phyloP scores from a whole-genome alignment of 2,113 vertebrate genomes.

The Cryptotis parvus region DNA sequence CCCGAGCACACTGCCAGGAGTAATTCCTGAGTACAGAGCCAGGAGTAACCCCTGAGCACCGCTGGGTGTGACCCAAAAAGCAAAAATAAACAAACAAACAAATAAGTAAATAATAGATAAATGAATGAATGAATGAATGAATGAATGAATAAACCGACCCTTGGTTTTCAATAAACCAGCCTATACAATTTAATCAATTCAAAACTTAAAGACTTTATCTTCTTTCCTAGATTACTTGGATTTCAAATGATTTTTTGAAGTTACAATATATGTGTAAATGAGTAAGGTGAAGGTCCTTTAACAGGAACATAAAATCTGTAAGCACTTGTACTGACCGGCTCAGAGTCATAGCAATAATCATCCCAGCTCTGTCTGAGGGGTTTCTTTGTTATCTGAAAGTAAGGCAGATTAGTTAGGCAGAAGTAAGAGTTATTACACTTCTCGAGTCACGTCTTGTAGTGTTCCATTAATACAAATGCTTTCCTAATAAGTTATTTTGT shows the following conservation, averaged over 20 bases:
- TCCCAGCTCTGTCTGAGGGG: slow-evolving; percentile 95
- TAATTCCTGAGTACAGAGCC: too few relatives aligned
- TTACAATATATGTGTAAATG: slow-evolving; percentile 54
- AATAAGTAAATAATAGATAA: too few relatives aligned
- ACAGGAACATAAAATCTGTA: slow-evolving; percentile 72
- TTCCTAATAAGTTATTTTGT: slow-evolving; percentile 44
- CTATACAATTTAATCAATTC: neutral
- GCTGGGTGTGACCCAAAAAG: too few relatives aligned
- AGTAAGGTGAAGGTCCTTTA: slow-evolving; percentile 75
- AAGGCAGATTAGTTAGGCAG: slow-evolving; percentile 91
- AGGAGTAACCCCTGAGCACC: too few relatives aligned
- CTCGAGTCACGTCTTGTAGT: slow-evolving; percentile 53
- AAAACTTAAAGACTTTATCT: slow-evolving; percentile 49
- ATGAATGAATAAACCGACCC: too few relatives aligned
- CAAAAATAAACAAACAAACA: too few relatives aligned
- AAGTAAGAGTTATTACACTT: slow-evolving; percentile 77
- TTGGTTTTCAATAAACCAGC: neutral
- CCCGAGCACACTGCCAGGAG: too few relatives aligned
- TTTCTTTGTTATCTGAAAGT: slow-evolving; percentile 98
- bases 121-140: too few relatives aligned
- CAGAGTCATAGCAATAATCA: slow-evolving; percentile 96
- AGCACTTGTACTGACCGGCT: slow-evolving; percentile 95
- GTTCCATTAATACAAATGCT: neutral
- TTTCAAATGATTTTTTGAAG: slow-evolving; percentile 48
- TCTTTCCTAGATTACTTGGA: slow-evolving; percentile 45